Conservation (phyloP, 2,797 vertebrate genomes). For the Etheostoma perlongum region DNA sequence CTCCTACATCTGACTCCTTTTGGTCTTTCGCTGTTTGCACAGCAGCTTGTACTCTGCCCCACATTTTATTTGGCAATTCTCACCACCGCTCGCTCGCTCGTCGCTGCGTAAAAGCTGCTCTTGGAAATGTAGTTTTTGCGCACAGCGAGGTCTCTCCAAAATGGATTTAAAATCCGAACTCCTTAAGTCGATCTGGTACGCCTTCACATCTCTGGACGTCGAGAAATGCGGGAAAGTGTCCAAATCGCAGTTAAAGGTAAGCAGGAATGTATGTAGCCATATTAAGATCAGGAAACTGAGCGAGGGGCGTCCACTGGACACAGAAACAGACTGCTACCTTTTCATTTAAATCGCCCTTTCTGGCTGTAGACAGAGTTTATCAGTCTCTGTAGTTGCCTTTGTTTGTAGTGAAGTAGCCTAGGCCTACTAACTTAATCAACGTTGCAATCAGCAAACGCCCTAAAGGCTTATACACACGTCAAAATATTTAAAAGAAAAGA, state of each 20-base stretch:
- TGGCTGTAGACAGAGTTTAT: neutral
- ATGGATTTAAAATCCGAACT: slow-evolving; percentile 93
- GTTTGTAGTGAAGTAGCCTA: neutral
- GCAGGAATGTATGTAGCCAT: neutral
- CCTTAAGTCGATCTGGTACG: slow-evolving; percentile 98
- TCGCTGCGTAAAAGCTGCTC: slow-evolving; percentile 61
- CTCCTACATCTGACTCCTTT: slow-evolving; percentile 55
- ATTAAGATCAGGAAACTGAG: slow-evolving; percentile 43
- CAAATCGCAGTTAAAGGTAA: slow-evolving; percentile 98
- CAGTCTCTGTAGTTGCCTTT: neutral
- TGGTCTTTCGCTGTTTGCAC: slow-evolving; percentile 29
- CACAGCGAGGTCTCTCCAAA: slow-evolving; percentile 41
- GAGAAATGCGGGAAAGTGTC: slow-evolving; percentile 97
- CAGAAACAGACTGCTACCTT: neutral
- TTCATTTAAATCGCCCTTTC: neutral
- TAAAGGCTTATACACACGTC: neutral
- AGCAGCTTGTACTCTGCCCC: slow-evolving; percentile 61
- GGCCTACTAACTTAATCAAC: neutral
- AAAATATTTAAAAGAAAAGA: neutral
- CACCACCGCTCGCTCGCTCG: neutral
- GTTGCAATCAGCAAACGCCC: neutral
- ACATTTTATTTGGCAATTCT: slow-evolving; percentile 49
- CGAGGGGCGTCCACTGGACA: slow-evolving; percentile 7
- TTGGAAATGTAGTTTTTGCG: slow-evolving; percentile 67
- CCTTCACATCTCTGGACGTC: slow-evolving; percentile 95